Evolutionary conservation across 2,888 invertebrate genomes (phyloP), one percentile per base, ranked within the genome.

Genomic region (Neoascia interrupta): DNA sequence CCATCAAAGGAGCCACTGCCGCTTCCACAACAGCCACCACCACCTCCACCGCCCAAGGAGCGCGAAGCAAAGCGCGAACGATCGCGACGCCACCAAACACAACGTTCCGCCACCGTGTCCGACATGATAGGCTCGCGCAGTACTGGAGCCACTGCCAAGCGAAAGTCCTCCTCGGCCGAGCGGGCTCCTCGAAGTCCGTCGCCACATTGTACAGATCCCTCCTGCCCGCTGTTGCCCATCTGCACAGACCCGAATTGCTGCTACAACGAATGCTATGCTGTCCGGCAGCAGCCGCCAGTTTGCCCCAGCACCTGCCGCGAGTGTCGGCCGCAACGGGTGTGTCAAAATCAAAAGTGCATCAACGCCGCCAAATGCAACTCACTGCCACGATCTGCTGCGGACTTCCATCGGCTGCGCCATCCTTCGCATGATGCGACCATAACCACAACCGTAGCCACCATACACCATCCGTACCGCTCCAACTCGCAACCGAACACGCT

Each of bases 301-400:
- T 89, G 88, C 69, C 54, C 73, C n/a, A 87, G 87, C 56, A 87
- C 88, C 76, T 88, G 87, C 64, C 85, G 88, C 16, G 87, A 87
- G 68, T 87, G 87, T 39, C 86, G 86, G 6, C 88, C 89, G 23
- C 81, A 84, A 58, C 83, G 88, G 45, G 83, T 85, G 45, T 89
- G 89, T 83, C 87, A 86, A 83, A 88, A 88, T 84, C 85, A 87
- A 54, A 88, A 88, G 84, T 89, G 89, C 84, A 84, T 86, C 76
- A 88, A 88, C 70, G 86, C 87, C 82, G 86, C 88, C 82, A 89
- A 89, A 84, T 89, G 89, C 84, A 89, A 89, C 84, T 89, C 89
- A 87, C 88, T 89, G 88, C 89, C 89, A 83, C 86, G 88, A 84
- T 89, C 89, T 83, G 88, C 88, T 61, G 88, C 88, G 81, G 88